Evolutionary conservation across 2,888 invertebrate species (phyloP), one percentile per base, ranked within the genome.

Genomic region (Melolontha melolontha): DNA sequence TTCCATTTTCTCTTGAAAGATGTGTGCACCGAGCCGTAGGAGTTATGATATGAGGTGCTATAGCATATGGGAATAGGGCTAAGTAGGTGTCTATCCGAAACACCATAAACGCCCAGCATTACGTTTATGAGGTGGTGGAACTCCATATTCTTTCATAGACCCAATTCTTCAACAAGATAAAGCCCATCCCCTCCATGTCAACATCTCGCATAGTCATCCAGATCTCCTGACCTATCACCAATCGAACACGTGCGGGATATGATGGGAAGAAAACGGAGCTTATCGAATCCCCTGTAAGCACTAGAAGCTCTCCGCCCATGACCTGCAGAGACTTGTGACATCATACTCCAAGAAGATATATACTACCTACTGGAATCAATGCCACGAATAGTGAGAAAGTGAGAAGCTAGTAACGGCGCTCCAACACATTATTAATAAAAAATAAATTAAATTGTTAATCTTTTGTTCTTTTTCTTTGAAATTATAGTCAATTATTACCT

Each of bases 401-500:
- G 42, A 10, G 42, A 7, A 50, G 12, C 51, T 50, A 12, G 12
- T 50, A 50, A 14, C 5, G 14, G 14, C 51, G 12, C 12, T 16
- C 8, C 14, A 16, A 50, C 51, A 50, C 14, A 50, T 50, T 50
- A 50, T 50, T 50, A 11, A 50, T 42, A n/a, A 42, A 42, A 42
- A 42, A 10, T 42, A 8, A 42, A 14, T 42, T 42, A 42, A 10
- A 42, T 42, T 42, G 42, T 42, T 42, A 42, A 14, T 42, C 42
- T 42, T 42, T 7, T 42, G 42, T 42, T 42, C 14, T 42, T 42
- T 42, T 42, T 42, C 42, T 42, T 42, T 22, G 34, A 52, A 52
- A 52, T 52, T 52, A n/a, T 52, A 52, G 27, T 52, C 34, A 52
- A 52, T 52, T 52, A 52, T 52, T 22, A 11, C 11, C 52, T 52